phyloP scores from a whole-genome alignment of 2,113 vertebrate species.

The Thomomys bottae region DNA sequence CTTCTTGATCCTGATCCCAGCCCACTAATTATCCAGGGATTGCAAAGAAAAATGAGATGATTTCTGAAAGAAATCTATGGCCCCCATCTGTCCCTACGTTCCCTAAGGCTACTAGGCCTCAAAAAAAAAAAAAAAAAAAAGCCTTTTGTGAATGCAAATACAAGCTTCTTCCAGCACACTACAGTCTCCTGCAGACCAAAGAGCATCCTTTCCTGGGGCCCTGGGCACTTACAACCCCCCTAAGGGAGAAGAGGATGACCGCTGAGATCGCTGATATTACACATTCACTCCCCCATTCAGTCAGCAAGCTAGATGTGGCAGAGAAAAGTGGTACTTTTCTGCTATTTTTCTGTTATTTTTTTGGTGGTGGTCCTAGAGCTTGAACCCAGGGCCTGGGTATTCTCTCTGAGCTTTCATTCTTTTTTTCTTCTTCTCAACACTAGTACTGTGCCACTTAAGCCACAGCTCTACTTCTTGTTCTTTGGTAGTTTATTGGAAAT shows the following conservation, averaged over 20 bases:
- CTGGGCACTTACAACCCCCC: not conserved
- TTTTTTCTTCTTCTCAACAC: too few relatives aligned
- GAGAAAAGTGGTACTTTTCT: not conserved
- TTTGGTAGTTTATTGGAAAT: too few relatives aligned
- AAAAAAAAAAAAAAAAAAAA: too few relatives aligned
- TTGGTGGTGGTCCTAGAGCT: too few relatives aligned
- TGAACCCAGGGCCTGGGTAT: too few relatives aligned
- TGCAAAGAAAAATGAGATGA: slow-evolving; percentile 42
- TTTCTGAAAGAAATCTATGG: slow-evolving; percentile 55
- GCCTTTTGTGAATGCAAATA: slow-evolving; percentile 33
- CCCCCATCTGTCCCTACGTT: slow-evolving; percentile 46
- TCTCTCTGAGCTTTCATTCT: too few relatives aligned
- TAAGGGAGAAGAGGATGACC: not conserved
- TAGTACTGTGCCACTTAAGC: too few relatives aligned
- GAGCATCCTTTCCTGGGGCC: not conserved
- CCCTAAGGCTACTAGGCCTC: slow-evolving; percentile 30
- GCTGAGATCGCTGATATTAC: not conserved
- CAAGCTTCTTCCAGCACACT: not conserved
- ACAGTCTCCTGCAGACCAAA: not conserved
- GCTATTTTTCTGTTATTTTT: not conserved
- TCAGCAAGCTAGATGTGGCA: not conserved
- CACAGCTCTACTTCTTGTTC: too few relatives aligned
- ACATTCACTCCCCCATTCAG: not conserved
- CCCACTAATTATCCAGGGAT: slow-evolving; percentile 26
- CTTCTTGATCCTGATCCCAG: slow-evolving; percentile 39